Percentiles rank a stretch among this genome's conserved stretches.
These are phyloP conservation scores for Cosmorhoe ocellata DNA, from an alignment of 2,888 invertebrate genomes.

Conservation along the genomic window DNA sequence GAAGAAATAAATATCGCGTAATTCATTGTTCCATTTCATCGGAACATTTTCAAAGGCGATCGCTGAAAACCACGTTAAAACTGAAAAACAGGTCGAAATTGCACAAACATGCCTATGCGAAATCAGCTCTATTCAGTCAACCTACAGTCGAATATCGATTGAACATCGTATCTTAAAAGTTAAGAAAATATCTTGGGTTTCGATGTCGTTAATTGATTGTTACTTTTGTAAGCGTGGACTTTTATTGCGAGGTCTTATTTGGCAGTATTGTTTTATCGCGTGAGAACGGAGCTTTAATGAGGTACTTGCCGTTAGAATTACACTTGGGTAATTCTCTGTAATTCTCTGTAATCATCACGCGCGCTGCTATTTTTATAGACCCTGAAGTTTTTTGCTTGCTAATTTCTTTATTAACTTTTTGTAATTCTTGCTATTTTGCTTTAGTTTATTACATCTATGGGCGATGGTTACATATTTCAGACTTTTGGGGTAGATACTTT, in stretches of 20 bases:
- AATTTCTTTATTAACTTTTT: neutral
- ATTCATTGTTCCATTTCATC: neutral
- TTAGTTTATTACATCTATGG: too few species aligned
- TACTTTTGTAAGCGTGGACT: conserved; percentile 49
- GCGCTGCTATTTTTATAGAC: conserved; percentile 9
- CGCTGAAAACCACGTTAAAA: conserved; percentile 6
- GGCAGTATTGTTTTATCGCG: conserved; percentile 29
- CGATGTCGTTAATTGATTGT: conserved; percentile 56
- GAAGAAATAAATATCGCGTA: too few species aligned
- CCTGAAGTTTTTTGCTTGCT: neutral
- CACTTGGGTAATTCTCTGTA: conserved; percentile 9
- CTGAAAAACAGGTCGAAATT: conserved; percentile 17
- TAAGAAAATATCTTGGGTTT: conserved; percentile 47
- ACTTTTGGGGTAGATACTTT: too few species aligned
- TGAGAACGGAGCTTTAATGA: conserved; percentile 27
- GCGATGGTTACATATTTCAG: too few species aligned
- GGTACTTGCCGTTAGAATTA: conserved; percentile 9
- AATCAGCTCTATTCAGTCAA: conserved; percentile 19
- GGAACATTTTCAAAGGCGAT: conserved; percentile 11
- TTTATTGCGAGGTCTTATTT: conserved; percentile 42
- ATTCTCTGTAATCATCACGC: conserved; percentile 8
- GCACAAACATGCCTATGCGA: neutral
- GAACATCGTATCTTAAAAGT: neutral
- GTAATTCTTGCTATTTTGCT: neutral
- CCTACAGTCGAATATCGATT: conserved; percentile 17